A percentile compares a stretch with the other conserved stretches of the same genome.
phyloP scores from a whole-genome alignment of 2,113 vertebrate genomes.

The Ellobius talpinus region DNA sequence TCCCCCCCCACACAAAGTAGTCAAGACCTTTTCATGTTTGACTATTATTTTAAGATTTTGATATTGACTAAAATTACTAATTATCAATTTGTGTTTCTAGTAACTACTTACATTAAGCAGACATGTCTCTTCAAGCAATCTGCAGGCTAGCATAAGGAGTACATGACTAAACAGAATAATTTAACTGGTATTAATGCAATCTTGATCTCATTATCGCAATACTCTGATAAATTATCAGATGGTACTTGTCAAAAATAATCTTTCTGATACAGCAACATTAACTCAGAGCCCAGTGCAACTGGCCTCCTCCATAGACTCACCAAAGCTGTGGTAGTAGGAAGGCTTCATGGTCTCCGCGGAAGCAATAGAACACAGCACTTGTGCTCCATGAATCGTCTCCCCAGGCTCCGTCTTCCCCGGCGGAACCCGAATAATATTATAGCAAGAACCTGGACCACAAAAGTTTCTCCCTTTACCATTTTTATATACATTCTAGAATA shows the following conservation, averaged over 20 bases:
- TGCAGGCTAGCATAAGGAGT: not conserved
- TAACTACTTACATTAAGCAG: conserved; percentile 41
- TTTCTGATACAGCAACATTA: not conserved
- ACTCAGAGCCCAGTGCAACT: not conserved
- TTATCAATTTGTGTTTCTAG: conserved; percentile 25
- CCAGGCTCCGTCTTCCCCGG: conserved; percentile 82
- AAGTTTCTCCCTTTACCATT: conserved; percentile 38
- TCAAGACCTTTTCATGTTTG: conserved; percentile 22
- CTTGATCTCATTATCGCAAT: not conserved
- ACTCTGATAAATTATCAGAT: not conserved
- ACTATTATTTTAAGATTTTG: conserved; percentile 32
- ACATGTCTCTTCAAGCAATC: conserved; percentile 12
- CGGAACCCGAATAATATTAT: conserved; percentile 94
- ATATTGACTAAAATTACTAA: conserved; percentile 35
- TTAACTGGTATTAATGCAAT: conserved; percentile 1
- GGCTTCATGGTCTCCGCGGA: conserved; percentile 89
- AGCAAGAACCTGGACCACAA: conserved; percentile 88
- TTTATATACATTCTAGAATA: conserved; percentile 44
- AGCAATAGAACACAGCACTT: conserved; percentile 91
- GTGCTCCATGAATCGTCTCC: conserved; percentile 90
- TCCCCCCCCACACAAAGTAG: not conserved
- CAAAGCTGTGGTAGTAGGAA: conserved; percentile 97
- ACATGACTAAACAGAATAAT: conserved; percentile 33
- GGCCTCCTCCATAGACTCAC: conserved; percentile 82
- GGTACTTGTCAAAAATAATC: conserved; percentile 22